Evolutionary conservation across 2,888 invertebrate species (phyloP), one percentile per base, ranked within the genome.

Genomic region (Alviniconcha strummeri): DNA sequence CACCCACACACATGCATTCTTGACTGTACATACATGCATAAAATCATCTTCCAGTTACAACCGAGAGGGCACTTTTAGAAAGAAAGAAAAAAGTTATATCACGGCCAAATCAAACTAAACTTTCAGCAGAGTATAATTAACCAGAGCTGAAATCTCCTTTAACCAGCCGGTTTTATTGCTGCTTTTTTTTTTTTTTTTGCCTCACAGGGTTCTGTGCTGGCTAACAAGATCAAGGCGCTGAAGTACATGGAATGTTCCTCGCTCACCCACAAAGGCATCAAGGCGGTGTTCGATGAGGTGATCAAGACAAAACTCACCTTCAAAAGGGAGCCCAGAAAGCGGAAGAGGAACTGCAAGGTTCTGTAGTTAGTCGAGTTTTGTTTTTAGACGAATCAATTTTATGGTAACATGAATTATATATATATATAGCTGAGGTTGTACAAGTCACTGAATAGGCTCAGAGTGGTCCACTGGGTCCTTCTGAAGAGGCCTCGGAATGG

Each of bases 281-380:
- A 99, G 95, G 98, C 97, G 86, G 99, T 99, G 89, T 99, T 99
- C 94, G 99, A 99, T 94, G 99, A 99, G 95, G 99, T 99, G 88
- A 99, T 99, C 94, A 96, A 93, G 76, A 93, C 99, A 83, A 99
- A 99, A 89, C 96, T 99, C 85, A 98, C 98, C 95, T 99, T 99
- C 88, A 97, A 97, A 92, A 96, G 97, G 93, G 97, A 97, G 94
- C 96, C 96, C 89, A 98, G 97, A 95, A 96, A 96, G 90, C 36
- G 3, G 6, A 96, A 96, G 95, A 96, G 96, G 95, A 96, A 95
- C 94, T 94, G 94, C 86, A 97, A 97, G 95, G 94, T 95, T 92
- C 95, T 98, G 84, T 94, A 91, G 92, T 75, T 8, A 57, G 72
- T 52, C 36, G 15, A 5, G 4, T 72, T 52, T 36, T 36, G 36